phyloP scores from a whole-genome alignment of 1,140 invertebrate genomes.

The Delia radicum region DNA sequence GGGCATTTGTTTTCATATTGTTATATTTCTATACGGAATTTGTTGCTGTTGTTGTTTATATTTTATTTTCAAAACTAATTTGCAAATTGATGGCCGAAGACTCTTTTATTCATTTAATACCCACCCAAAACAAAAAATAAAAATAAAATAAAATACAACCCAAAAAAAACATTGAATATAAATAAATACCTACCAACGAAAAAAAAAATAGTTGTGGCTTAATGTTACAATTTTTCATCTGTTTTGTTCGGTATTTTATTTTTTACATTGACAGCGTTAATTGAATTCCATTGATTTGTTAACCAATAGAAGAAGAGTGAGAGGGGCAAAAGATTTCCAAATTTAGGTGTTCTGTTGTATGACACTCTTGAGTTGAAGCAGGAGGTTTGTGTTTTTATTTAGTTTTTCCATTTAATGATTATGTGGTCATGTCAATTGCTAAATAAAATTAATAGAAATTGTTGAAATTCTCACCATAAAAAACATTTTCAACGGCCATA shows the following conservation, averaged over 20 bases:
- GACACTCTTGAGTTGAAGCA: not conserved
- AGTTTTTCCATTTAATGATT: not conserved
- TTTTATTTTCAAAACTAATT: not conserved
- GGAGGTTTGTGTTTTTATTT: not conserved
- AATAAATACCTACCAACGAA: not conserved
- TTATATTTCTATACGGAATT: not conserved
- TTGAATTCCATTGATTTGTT: not conserved
- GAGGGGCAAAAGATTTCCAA: too few relatives aligned
- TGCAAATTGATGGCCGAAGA: not conserved
- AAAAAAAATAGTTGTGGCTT: not conserved
- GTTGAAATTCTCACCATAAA: not conserved
- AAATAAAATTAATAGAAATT: constrained; percentile 15
- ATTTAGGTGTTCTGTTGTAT: not conserved
- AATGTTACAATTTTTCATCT: not conserved
- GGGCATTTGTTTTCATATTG: not conserved
- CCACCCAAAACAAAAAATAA: not conserved
- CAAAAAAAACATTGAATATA: too few relatives aligned
- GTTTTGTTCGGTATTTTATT: constrained; percentile 4
- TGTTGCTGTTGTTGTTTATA: not conserved
- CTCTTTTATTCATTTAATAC: not conserved
- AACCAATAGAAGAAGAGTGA: too few relatives aligned
- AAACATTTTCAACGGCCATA: not conserved
- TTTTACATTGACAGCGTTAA: not conserved
- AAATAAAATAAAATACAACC: too few relatives aligned
- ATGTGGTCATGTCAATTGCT: constrained; percentile 2